These are phyloP conservation scores for Phainopepla nitens DNA, from an alignment of 2,113 vertebrate genomes.

Conservation along the genomic window DNA sequence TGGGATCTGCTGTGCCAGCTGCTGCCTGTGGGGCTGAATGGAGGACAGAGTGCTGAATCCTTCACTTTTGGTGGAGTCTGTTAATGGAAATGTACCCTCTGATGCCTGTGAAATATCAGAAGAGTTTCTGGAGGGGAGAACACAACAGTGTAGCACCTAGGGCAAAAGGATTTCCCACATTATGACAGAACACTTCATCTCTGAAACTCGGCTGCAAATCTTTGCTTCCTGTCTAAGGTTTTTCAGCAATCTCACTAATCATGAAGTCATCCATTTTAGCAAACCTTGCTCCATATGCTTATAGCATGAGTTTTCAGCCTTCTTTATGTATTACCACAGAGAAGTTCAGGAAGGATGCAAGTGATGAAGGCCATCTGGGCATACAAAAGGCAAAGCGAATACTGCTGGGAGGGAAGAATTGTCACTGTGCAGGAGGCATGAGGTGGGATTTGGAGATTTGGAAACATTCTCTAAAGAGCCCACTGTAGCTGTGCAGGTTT, in stretches of 20 bases:
- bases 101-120: not conserved
- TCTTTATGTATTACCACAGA: not conserved
- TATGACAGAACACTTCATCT: not conserved
- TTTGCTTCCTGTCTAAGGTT: not conserved
- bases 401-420: not conserved
- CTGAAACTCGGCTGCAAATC: not conserved
- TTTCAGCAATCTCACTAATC: not conserved
- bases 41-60: not conserved
- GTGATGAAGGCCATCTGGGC: not conserved
- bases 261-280: not conserved
- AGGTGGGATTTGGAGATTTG: not conserved
- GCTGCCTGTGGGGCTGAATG: not conserved
- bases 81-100: not conserved
- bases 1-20: accelerated
- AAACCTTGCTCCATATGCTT: not conserved
- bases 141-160: accelerated
- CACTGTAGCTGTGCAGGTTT: not conserved
- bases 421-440: not conserved
- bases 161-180: not conserved
- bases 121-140: not conserved
- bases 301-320: not conserved
- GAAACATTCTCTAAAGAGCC: not conserved
- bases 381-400: not conserved
- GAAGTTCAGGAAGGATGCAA: not conserved
- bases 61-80: not conserved